phyloP scores from a whole-genome alignment of 1,140 invertebrate genomes.

The Drosophila insularis region DNA sequence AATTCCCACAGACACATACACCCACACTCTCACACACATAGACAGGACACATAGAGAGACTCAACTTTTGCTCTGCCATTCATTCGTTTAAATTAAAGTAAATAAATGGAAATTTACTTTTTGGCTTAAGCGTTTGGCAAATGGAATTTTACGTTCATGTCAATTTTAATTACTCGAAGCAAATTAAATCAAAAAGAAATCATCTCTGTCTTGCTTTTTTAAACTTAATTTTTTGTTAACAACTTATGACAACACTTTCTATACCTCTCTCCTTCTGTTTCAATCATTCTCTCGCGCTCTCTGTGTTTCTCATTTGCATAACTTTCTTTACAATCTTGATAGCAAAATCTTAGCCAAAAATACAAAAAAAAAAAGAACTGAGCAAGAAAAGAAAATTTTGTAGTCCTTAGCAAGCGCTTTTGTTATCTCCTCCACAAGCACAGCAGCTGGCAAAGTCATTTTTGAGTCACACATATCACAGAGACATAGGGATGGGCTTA shows the following conservation, averaged over 20 bases:
- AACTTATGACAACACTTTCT: constrained; percentile 56
- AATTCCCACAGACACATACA: neutral
- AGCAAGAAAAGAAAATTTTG: constrained; percentile 30
- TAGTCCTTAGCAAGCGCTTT: constrained; percentile 46
- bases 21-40: constrained; percentile 22
- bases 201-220: constrained; percentile 20
- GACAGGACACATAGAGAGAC: constrained; percentile 28
- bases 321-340: constrained; percentile 49
- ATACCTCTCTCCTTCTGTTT: neutral
- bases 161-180: constrained; percentile 62
- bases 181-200: constrained; percentile 56
- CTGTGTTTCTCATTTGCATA: constrained; percentile 39
- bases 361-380: constrained; percentile 59
- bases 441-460: constrained; percentile 56
- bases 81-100: constrained; percentile 66
- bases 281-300: neutral
- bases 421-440: constrained; percentile 65
- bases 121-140: constrained; percentile 63
- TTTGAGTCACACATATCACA: constrained; percentile 47
- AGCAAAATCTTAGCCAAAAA: constrained; percentile 53
- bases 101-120: constrained; percentile 78
- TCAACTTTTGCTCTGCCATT: constrained; percentile 26
- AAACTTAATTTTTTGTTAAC: constrained; percentile 46
- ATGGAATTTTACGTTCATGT: constrained; percentile 38
- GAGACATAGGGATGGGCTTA: too few relatives aligned